Evolutionary conservation across 2,888 invertebrate genomes (phyloP).

Genomic region (Eilema caniola): DNA sequence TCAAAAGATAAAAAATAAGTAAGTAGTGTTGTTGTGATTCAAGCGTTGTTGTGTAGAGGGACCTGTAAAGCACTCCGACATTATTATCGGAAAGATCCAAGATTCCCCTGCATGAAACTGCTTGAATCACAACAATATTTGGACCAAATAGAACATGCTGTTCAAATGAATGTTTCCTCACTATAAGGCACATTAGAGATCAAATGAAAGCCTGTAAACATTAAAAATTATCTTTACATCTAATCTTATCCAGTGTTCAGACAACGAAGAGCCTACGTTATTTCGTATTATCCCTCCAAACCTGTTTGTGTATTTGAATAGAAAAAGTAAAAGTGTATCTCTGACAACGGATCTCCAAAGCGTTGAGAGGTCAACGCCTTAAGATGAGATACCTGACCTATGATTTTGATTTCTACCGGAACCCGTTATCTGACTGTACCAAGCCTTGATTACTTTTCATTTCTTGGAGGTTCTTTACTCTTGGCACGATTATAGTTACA

Average conservation of each 20-base stretch:
- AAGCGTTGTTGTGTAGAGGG: no score
- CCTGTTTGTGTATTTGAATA: conserved; percentile 17
- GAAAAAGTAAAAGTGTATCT: conserved; percentile 48
- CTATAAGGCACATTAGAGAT: no score
- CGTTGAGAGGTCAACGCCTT: conserved; percentile 47
- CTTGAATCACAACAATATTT: no score
- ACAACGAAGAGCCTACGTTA: neutral
- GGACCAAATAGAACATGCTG: no score
- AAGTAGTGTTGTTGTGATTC: no score
- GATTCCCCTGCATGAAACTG: no score
- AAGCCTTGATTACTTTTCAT: conserved; percentile 49
- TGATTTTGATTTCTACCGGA: conserved; percentile 67
- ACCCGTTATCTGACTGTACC: conserved; percentile 40
- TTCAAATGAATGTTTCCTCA: no score
- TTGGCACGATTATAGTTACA: conserved; percentile 12
- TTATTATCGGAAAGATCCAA: no score
- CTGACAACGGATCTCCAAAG: conserved; percentile 32
- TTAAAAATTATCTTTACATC: neutral
- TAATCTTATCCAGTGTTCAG: neutral
- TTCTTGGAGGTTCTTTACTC: conserved; percentile 27
- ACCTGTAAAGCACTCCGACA: no score
- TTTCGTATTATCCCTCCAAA: neutral
- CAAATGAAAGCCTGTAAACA: neutral
- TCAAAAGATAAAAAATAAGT: no score
- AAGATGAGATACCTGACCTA: conserved; percentile 58